Percentiles rank a stretch among this genome's conserved stretches.
These are phyloP conservation scores for Bombus waltoni DNA, from an alignment of 1,140 invertebrate species.

Conservation along the genomic window DNA sequence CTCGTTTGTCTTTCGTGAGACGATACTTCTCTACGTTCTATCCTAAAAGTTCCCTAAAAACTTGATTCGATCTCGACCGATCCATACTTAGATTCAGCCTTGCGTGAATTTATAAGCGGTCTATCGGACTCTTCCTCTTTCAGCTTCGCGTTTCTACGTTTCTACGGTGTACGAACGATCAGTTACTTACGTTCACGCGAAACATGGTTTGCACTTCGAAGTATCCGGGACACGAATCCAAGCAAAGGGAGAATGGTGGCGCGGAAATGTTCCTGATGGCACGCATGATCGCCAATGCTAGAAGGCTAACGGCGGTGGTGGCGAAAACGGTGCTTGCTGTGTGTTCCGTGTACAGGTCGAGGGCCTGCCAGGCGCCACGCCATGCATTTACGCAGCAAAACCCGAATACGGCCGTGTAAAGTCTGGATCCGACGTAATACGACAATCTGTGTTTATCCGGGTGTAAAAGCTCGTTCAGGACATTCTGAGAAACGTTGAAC, in stretches of 20 bases:
- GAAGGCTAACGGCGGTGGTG: conserved; percentile 85
- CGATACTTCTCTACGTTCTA: not conserved
- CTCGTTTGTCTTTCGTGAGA: too few species aligned
- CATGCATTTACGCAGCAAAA: conserved; percentile 92
- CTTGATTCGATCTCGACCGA: not conserved
- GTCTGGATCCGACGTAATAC: conserved; percentile 88
- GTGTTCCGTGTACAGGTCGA: conserved; percentile 88
- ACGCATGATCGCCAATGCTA: conserved; percentile 86
- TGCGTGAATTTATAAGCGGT: too few species aligned
- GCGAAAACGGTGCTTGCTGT: conserved; percentile 83
- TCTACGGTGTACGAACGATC: not conserved
- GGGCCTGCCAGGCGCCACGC: conserved; percentile 90
- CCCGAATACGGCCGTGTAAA: conserved; percentile 89
- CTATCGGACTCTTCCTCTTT: not conserved
- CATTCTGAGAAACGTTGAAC: conserved; percentile 87
- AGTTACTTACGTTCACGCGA: conserved; percentile 86
- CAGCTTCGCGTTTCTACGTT: not conserved
- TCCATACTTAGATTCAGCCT: too few species aligned
- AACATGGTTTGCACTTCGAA: conserved; percentile 93
- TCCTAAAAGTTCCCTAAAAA: not conserved
- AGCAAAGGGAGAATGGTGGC: conserved; percentile 89
- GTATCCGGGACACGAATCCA: conserved; percentile 89
- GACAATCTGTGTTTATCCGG: conserved; percentile 87
- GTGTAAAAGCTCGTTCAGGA: conserved; percentile 85
- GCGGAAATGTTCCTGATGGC: conserved; percentile 91